These are phyloP conservation scores for Netelia virgata DNA, from an alignment of 2,888 invertebrate genomes.

Conservation along the genomic window DNA sequence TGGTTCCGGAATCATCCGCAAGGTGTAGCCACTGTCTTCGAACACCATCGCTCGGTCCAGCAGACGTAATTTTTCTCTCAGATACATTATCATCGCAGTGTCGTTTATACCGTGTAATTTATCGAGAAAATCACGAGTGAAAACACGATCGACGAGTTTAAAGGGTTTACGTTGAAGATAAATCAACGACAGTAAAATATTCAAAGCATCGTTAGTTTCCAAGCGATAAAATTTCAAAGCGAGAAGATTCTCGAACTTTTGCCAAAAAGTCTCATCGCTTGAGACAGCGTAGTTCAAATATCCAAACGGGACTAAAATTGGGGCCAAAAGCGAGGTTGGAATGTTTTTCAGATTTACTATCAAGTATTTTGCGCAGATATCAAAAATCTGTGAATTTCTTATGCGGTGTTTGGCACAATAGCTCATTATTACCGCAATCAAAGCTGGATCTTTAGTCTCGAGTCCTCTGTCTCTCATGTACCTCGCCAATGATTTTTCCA, in stretches of 20 bases:
- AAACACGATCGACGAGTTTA: slow-evolving; percentile 87
- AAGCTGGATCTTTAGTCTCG: slow-evolving; percentile 85
- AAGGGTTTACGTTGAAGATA: slow-evolving; percentile 88
- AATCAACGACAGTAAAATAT: slow-evolving; percentile 88
- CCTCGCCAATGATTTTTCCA: slow-evolving; percentile 88
- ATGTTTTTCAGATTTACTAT: slow-evolving; percentile 85
- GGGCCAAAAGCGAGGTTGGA: slow-evolving; percentile 86
- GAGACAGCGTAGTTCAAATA: slow-evolving; percentile 87
- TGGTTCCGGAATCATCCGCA: slow-evolving; percentile 87
- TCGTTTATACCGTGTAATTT: slow-evolving; percentile 85
- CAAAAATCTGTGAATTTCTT: slow-evolving; percentile 87
- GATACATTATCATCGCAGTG: slow-evolving; percentile 80
- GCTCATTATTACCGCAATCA: slow-evolving; percentile 88
- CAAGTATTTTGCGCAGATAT: slow-evolving; percentile 87
- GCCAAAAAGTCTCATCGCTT: slow-evolving; percentile 87
- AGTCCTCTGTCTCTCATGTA: slow-evolving; percentile 87
- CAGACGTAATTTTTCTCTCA: slow-evolving; percentile 86
- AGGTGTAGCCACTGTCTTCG: slow-evolving; percentile 87
- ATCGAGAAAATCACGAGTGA: slow-evolving; percentile 88
- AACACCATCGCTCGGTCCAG: slow-evolving; percentile 89
- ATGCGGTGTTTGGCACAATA: slow-evolving; percentile 88
- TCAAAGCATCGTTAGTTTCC: slow-evolving; percentile 86
- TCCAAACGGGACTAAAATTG: slow-evolving; percentile 88
- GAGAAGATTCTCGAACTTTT: slow-evolving; percentile 86
- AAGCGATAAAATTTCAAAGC: slow-evolving; percentile 87